Evolutionary conservation across 2,888 invertebrate species (phyloP).

Genomic region (Polyommatus icarus): DNA sequence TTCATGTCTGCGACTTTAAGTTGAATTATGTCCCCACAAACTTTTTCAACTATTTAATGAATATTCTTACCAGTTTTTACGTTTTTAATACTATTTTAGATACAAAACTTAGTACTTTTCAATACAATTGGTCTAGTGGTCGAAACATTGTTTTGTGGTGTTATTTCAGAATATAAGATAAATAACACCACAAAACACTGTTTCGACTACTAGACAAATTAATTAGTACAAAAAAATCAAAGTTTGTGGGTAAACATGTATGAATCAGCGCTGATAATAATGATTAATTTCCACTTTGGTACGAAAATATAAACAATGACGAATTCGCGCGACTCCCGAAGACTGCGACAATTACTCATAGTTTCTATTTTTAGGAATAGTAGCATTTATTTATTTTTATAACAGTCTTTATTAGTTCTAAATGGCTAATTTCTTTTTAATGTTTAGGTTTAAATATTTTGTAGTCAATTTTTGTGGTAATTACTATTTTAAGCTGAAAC

Average conservation of each 20-base stretch:
- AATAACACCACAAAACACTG: background rate
- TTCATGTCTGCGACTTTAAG: background rate
- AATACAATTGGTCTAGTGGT: no score
- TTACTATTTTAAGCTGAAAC: no score
- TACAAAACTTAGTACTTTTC: background rate
- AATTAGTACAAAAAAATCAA: conserved; percentile 6
- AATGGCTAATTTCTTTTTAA: no score
- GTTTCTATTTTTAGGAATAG: background rate
- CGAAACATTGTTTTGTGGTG: no score
- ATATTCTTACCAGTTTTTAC: no score
- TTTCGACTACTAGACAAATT: background rate
- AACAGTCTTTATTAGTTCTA: background rate
- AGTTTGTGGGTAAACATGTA: background rate
- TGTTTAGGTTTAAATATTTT: no score
- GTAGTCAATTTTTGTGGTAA: no score
- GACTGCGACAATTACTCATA: conserved; percentile 1
- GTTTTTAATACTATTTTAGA: background rate
- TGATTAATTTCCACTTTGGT: background rate
- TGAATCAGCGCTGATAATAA: conserved; percentile 5
- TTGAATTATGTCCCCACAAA: background rate
- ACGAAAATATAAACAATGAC: conserved; percentile 21
- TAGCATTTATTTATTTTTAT: background rate
- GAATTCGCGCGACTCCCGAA: conserved; percentile 24
- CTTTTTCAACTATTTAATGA: no score
- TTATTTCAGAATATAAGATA: no score